phyloP scores from a whole-genome alignment of 2,888 invertebrate species.

The Amiota minor region DNA sequence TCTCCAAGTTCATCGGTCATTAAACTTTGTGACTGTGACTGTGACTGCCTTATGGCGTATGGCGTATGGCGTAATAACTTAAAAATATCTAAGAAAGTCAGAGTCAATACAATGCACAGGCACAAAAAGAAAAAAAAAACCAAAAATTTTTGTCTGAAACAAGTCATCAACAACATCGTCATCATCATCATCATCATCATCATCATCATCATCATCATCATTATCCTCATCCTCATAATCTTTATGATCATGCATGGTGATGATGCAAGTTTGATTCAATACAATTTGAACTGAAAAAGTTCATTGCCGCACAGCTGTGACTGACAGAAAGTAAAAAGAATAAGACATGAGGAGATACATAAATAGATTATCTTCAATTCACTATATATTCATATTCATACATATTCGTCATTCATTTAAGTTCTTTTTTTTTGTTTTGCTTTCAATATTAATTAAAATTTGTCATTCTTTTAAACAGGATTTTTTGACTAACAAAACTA shows the following conservation, averaged over 20 bases:
- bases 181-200: too few species aligned
- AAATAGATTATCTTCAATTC: too few species aligned
- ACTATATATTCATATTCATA: too few species aligned
- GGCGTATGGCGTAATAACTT: slow-evolving; percentile 24
- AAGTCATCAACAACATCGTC: background rate
- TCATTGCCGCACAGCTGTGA: background rate
- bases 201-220: background rate
- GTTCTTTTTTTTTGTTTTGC: too few species aligned
- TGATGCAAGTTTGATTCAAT: background rate
- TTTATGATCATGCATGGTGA: background rate
- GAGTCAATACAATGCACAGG: too few species aligned
- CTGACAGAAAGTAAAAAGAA: background rate
- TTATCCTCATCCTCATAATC: too few species aligned
- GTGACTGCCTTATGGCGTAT: slow-evolving; percentile 16
- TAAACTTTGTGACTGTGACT: background rate
- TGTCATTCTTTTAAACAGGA: background rate
- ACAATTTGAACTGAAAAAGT: slow-evolving; percentile 7
- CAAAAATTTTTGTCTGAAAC: background rate
- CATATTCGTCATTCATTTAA: slow-evolving; percentile 35
- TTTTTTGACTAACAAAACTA: too few species aligned
- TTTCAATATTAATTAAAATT: slow-evolving; percentile 55
- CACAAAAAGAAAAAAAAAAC: background rate
- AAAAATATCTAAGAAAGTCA: background rate
- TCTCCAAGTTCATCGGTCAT: background rate
- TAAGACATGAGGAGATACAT: too few species aligned